phyloP scores from a whole-genome alignment of 2,113 vertebrate genomes.

The Azemiops feae region DNA sequence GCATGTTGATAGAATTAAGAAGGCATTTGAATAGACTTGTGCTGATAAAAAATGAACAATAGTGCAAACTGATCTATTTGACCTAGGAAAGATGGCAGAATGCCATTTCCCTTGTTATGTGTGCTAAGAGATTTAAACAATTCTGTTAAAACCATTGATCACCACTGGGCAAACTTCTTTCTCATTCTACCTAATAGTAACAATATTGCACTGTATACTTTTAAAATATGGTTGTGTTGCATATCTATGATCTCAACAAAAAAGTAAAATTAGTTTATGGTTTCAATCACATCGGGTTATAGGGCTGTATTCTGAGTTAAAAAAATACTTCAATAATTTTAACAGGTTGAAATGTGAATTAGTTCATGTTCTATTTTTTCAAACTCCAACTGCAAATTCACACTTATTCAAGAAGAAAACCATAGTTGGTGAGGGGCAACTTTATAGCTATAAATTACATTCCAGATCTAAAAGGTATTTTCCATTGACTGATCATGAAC shows the following conservation, averaged over 20 bases:
- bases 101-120: neutral
- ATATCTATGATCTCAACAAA: neutral
- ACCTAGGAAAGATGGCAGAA: neutral
- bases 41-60: too few relatives aligned
- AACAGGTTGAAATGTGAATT: neutral
- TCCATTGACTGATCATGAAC: neutral
- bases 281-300: neutral
- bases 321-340: neutral
- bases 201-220: neutral
- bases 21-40: too few relatives aligned
- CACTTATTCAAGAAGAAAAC: neutral
- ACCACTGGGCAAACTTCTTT: neutral
- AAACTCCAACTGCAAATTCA: neutral
- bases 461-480: neutral
- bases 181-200: neutral
- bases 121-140: neutral
- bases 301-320: neutral
- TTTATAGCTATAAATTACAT: neutral
- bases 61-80: neutral
- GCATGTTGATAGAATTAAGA: too few relatives aligned
- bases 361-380: neutral
- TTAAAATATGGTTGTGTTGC: neutral
- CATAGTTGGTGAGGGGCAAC: neutral
- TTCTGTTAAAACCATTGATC: neutral
- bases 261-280: neutral